Conservation (phyloP, 2,888 invertebrate species). For the Drosophila hawaiiensis region DNA sequence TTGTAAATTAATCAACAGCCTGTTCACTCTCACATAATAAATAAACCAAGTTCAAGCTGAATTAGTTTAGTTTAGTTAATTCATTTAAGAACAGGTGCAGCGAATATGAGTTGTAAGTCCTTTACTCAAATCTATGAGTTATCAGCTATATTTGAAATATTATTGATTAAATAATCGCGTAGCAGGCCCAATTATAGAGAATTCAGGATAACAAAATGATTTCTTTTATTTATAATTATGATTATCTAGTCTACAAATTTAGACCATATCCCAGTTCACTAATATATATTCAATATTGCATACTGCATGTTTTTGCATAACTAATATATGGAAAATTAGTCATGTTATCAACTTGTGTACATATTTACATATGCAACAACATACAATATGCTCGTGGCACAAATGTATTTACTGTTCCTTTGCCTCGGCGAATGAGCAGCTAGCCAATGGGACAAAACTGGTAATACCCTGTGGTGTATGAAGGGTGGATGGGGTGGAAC, state of each 20-base stretch:
- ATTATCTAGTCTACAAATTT: background rate
- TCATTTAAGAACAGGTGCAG: background rate
- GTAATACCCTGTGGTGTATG: background rate
- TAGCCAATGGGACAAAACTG: slow-evolving; percentile 45
- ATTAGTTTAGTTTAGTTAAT: background rate
- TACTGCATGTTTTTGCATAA: background rate
- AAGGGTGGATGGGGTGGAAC: slow-evolving; percentile 8
- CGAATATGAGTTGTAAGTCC: background rate
- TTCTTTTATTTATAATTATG: background rate
- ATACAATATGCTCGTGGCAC: background rate
- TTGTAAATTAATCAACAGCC: background rate
- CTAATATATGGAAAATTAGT: background rate
- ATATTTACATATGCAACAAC: background rate
- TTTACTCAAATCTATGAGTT: background rate
- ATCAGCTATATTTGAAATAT: background rate
- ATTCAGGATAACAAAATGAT: background rate
- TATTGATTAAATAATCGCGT: too few species aligned
- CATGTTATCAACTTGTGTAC: background rate
- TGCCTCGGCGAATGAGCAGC: slow-evolving; percentile 2
- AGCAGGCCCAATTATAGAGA: background rate
- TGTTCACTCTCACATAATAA: background rate
- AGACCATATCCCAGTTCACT: background rate
- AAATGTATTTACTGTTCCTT: slow-evolving; percentile 3
- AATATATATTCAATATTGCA: background rate
- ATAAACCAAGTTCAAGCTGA: background rate